Percentiles rank a stretch among this genome's conserved stretches.
These are phyloP conservation scores for Agrilus planipennis DNA, from an alignment of 1,140 invertebrate genomes.

Conservation along the genomic window DNA sequence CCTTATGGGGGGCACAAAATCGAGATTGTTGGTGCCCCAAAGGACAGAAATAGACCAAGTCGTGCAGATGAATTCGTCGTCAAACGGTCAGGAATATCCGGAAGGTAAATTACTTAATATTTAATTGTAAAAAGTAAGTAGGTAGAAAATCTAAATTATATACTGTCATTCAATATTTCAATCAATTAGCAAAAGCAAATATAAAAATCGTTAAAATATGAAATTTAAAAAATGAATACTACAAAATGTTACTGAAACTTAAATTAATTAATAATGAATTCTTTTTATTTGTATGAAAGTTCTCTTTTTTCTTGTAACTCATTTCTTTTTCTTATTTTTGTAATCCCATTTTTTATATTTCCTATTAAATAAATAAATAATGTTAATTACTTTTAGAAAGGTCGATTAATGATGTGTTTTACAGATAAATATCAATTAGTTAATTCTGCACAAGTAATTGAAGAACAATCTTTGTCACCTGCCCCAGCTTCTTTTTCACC, in stretches of 20 bases:
- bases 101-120: constrained; percentile 20
- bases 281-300: no score
- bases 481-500: constrained; percentile 26
- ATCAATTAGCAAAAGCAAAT: no score
- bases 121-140: constrained; percentile 1
- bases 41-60: constrained; percentile 19
- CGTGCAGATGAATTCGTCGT: constrained; percentile 13
- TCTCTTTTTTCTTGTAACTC: no score
- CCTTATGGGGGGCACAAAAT: constrained; percentile 36
- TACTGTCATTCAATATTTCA: not conserved
- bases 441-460: constrained; percentile 14
- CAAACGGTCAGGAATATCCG: constrained; percentile 29
- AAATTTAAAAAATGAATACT: no score
- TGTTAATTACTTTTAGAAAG: constrained; percentile 1
- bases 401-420: constrained; percentile 11
- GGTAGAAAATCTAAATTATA: not conserved
- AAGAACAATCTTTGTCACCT: constrained; percentile 31
- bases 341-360: no score
- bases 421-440: constrained; percentile 28
- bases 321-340: no score
- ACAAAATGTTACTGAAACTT: no score
- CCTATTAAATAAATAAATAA: not conserved
- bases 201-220: no score
- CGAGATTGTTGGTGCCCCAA: constrained; percentile 28
- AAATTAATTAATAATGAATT: no score